phyloP scores from a whole-genome alignment of 2,113 vertebrate species.

The Aix galericulata region DNA sequence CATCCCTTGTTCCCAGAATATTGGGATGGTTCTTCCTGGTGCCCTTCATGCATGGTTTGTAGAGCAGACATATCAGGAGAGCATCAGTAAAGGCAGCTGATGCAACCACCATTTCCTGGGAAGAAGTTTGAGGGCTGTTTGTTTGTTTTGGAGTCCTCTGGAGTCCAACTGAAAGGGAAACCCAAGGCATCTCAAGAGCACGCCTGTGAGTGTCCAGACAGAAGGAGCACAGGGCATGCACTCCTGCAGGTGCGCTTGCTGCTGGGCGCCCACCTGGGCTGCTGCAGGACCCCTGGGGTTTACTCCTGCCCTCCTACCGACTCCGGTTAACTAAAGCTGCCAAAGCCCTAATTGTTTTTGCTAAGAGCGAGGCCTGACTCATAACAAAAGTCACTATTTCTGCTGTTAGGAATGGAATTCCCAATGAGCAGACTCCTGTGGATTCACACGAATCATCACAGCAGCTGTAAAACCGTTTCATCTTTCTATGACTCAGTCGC shows the following conservation, averaged over 20 bases:
- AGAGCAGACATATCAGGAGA: not conserved
- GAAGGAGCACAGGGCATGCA: accelerated
- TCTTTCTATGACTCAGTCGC: not conserved
- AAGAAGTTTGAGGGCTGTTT: not conserved
- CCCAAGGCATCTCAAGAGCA: not conserved
- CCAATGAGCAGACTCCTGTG: not conserved
- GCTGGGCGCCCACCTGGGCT: not conserved
- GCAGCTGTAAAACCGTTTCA: not conserved
- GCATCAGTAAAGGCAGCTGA: not conserved
- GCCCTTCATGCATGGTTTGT: not conserved
- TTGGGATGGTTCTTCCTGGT: not conserved
- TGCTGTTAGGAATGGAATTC: not conserved
- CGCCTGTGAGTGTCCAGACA: not conserved
- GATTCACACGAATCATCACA: not conserved
- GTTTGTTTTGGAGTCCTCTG: not conserved
- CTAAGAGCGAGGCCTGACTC: not conserved
- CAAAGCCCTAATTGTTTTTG: not conserved
- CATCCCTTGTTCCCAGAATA: not conserved
- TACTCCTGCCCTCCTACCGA: not conserved
- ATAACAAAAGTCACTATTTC: not conserved
- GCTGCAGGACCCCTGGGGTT: not conserved
- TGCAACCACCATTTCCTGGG: not conserved
- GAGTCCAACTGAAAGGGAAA: not conserved
- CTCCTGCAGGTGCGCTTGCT: accelerated
- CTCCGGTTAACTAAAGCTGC: not conserved